A percentile compares a stretch with the other conserved stretches of the same genome.
Evolutionary conservation across 2,888 invertebrate species (phyloP).

Genomic region (Pecten maximus): DNA sequence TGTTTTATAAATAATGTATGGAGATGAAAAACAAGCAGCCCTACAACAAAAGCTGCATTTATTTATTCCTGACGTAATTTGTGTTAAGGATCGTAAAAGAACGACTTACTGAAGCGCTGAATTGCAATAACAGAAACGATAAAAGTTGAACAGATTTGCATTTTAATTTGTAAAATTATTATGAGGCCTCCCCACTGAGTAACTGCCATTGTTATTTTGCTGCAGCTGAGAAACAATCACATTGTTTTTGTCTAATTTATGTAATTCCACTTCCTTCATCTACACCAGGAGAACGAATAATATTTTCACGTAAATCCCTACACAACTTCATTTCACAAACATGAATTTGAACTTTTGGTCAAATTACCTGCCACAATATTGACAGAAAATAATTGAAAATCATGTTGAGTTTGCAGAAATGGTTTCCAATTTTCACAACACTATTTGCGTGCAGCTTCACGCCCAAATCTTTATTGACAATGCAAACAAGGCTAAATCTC

Average conservation of each 20-base stretch:
- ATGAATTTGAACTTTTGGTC: background rate
- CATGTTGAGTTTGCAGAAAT: background rate
- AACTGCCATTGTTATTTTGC: background rate
- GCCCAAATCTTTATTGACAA: background rate
- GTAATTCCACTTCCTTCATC: background rate
- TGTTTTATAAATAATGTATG: no score
- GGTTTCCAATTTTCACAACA: background rate
- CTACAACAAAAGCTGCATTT: background rate
- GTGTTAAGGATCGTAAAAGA: no score
- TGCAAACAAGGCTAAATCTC: background rate
- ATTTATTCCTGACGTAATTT: background rate
- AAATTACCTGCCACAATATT: background rate
- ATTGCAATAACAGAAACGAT: background rate
- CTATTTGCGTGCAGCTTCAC: background rate
- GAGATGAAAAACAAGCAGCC: background rate
- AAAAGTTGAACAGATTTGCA: slow-evolving; percentile 12
- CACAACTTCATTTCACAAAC: slow-evolving; percentile 27
- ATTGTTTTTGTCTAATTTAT: slow-evolving; percentile 7
- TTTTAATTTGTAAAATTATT: background rate
- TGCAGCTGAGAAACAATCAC: slow-evolving; percentile 2
- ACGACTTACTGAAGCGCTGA: no score
- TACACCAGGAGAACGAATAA: background rate
- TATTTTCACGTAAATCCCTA: background rate
- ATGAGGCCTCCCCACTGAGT: background rate
- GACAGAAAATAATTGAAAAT: slow-evolving; percentile 29